These are phyloP conservation scores for Coregonus sp. DNA, from an alignment of 2,797 vertebrate species.

Conservation along the genomic window DNA sequence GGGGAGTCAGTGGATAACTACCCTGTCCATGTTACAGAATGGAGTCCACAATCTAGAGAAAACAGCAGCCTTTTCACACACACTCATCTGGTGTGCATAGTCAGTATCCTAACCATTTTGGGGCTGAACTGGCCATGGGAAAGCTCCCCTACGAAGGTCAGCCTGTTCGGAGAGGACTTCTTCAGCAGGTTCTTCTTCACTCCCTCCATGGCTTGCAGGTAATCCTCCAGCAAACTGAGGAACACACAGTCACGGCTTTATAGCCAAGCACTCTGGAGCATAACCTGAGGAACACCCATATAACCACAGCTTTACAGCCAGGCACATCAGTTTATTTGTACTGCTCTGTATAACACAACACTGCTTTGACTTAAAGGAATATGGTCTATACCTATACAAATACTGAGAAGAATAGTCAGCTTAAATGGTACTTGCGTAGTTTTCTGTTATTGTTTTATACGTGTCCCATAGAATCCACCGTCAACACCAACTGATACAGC, in stretches of 20 bases:
- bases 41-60: background rate
- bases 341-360: background rate
- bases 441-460: too few relatives aligned
- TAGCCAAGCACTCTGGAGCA: too few relatives aligned
- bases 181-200: constrained; percentile 86
- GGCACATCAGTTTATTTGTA: background rate
- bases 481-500: constrained; percentile 5
- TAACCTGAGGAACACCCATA: background rate
- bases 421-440: too few relatives aligned
- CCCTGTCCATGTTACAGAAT: background rate
- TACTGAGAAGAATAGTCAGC: background rate
- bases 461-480: background rate
- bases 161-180: constrained; percentile 81
- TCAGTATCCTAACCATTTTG: constrained; percentile 86
- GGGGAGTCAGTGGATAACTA: background rate
- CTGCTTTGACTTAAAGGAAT: background rate
- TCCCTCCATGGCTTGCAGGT: constrained; percentile 86
- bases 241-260: background rate
- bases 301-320: background rate
- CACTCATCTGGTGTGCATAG: background rate
- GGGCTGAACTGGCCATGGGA: constrained; percentile 90
- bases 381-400: background rate
- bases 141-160: constrained; percentile 89
- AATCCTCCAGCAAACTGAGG: constrained; percentile 83
- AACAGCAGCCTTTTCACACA: background rate